Percentiles rank a stretch among this genome's conserved stretches.
Evolutionary conservation across 2,113 vertebrate genomes (phyloP).

Genomic region (Loxodonta africana): DNA sequence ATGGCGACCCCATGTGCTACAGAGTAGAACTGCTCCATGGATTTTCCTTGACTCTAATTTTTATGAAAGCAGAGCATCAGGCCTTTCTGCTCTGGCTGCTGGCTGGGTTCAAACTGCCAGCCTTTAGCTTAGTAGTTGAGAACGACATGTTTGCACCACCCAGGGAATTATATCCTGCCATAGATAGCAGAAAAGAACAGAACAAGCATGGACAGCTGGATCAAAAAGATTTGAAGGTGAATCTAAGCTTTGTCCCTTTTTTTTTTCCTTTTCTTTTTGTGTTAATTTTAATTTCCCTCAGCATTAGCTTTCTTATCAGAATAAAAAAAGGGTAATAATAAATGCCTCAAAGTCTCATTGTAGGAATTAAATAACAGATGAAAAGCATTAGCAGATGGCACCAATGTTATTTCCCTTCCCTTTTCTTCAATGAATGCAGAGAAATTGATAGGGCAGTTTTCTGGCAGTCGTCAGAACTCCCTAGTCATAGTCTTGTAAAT

Average conservation of each 20-base stretch:
- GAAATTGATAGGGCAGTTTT: not conserved
- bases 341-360: not conserved
- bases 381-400: not conserved
- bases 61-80: too few species aligned
- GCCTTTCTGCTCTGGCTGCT: not conserved
- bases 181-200: not conserved
- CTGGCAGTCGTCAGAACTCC: not conserved
- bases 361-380: conserved; percentile 22
- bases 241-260: not conserved
- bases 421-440: not conserved
- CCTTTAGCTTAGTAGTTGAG: not conserved
- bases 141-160: not conserved
- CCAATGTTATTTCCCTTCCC: not conserved
- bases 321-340: not conserved
- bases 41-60: not conserved
- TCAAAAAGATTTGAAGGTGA: not conserved
- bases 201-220: not conserved
- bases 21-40: not conserved
- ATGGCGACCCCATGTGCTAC: not conserved
- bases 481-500: not conserved
- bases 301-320: not conserved
- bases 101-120: not conserved
- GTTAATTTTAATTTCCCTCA: not conserved
- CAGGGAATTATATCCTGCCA: not conserved
- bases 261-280: not conserved